Percentiles rank a stretch among this genome's conserved stretches.
These are phyloP conservation scores for Hesperia comma DNA, from an alignment of 2,888 invertebrate genomes.

Conservation along the genomic window DNA sequence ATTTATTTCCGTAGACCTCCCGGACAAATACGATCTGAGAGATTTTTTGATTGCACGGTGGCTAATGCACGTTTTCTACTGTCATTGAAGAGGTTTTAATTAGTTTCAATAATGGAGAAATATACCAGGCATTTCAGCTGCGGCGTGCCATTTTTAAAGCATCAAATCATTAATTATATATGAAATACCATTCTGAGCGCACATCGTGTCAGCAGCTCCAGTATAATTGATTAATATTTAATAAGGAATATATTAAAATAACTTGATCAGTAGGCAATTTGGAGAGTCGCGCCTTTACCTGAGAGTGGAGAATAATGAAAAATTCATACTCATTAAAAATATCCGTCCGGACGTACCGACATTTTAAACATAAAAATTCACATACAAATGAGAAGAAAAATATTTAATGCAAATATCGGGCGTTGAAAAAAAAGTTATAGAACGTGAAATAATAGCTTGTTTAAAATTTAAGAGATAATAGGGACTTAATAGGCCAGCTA, in stretches of 20 bases:
- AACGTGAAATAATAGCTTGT: constrained; percentile 22
- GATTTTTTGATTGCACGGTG: no score
- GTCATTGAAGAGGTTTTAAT: no score
- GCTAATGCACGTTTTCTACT: no score
- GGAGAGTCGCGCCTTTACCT: no score
- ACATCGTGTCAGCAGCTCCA: no score
- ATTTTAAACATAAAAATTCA: constrained; percentile 22
- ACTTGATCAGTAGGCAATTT: no score
- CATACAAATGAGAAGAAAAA: constrained; percentile 20
- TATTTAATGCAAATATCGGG: constrained; percentile 26
- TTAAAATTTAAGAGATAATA: constrained; percentile 32
- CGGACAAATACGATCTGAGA: no score
- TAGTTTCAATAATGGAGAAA: neutral
- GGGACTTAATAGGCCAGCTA: constrained; percentile 22
- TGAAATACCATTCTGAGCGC: no score
- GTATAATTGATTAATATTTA: no score
- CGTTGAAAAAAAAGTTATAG: constrained; percentile 17
- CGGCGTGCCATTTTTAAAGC: no score
- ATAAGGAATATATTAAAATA: no score
- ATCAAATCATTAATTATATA: no score
- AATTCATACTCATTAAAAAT: constrained; percentile 17
- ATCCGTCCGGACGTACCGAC: constrained; percentile 12
- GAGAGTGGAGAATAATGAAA: neutral
- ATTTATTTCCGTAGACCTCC: constrained; percentile 16
- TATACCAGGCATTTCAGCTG: neutral